A percentile compares a stretch with the other conserved stretches of the same genome.
phyloP scores from a whole-genome alignment of 2,888 invertebrate genomes.

The Folsomia manolachei region DNA sequence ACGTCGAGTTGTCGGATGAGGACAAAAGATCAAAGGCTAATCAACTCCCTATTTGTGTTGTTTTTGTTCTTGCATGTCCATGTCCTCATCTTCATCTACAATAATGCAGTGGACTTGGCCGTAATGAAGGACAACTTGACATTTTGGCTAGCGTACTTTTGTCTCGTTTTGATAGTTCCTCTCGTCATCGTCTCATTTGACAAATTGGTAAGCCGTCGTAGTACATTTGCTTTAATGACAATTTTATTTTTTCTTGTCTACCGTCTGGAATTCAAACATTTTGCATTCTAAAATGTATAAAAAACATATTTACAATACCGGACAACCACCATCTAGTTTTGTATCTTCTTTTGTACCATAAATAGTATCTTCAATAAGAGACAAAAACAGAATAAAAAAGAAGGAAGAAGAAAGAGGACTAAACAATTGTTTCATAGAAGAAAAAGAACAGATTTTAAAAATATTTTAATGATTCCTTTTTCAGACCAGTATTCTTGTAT shows the following conservation, averaged over 20 bases:
- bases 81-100: too few relatives aligned
- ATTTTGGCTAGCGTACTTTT: conserved; percentile 65
- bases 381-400: too few relatives aligned
- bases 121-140: conserved; percentile 60
- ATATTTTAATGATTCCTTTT: conserved; percentile 26
- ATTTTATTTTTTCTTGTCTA: not conserved
- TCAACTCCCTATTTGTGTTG: not conserved
- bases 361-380: not conserved
- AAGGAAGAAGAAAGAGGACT: too few relatives aligned
- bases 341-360: too few relatives aligned
- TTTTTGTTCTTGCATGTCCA: too few relatives aligned
- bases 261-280: too few relatives aligned
- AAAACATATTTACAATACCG: too few relatives aligned
- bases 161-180: conserved; percentile 58
- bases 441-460: not conserved
- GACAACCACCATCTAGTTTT: too few relatives aligned
- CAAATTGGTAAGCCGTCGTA: conserved; percentile 54
- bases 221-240: too few relatives aligned
- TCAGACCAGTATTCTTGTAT: conserved; percentile 63
- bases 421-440: too few relatives aligned
- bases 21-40: not conserved
- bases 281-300: too few relatives aligned
- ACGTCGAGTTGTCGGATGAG: too few relatives aligned
- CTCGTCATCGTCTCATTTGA: conserved; percentile 59
- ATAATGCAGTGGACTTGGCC: conserved; percentile 53